Evolutionary conservation across 2,113 vertebrate species (phyloP), one percentile per base, ranked within the genome.

Genomic region (Bujurquina vittata): DNA sequence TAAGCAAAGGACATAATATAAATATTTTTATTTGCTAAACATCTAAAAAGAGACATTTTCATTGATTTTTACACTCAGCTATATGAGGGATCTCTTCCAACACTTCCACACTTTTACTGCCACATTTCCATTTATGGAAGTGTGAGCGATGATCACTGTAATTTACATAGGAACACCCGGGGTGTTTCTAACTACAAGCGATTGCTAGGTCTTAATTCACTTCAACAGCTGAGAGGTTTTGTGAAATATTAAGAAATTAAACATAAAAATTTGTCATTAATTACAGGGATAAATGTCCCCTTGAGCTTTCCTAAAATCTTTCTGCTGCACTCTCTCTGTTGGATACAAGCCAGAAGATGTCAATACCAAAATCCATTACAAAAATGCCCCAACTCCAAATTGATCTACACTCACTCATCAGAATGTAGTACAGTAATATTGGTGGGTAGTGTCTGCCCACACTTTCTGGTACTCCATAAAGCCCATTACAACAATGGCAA

Each of bases 281-380:
- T 78, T 54, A 11, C 4, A 4, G 35, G 55, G 40, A 83, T 82
- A 37, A 72, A 57, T 75, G 14, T 55, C 56, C 59, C 80, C 83
- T 72, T 72, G 59, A 87, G 56, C 33, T 31, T 54, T 72, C 46
- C 10, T 20, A 52, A 52, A 69, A 69, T 29, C 65, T 49, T 67
- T 60, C 75, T 46, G 23, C 54, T 65, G 22, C 76, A 76, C 57
- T 60, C 56, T 62, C 60, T 55, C 61, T 61, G 12, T 12, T 75
- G 54, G 79, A 88, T 75, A 17, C 0, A 8, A 81, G 67, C 84
- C 83, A 78, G 26, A 75, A 29, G 58, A 61, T 40, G 49, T 65
- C 22, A 14, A 63, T 61, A 62, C 33, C 69, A 85, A 88, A 85
- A 86, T 80, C 89, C 74, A 88, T 88, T 83, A 88, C 46, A 69